These are phyloP conservation scores for Maconellicoccus hirsutus DNA, from an alignment of 1,140 invertebrate genomes.

Conservation along the genomic window DNA sequence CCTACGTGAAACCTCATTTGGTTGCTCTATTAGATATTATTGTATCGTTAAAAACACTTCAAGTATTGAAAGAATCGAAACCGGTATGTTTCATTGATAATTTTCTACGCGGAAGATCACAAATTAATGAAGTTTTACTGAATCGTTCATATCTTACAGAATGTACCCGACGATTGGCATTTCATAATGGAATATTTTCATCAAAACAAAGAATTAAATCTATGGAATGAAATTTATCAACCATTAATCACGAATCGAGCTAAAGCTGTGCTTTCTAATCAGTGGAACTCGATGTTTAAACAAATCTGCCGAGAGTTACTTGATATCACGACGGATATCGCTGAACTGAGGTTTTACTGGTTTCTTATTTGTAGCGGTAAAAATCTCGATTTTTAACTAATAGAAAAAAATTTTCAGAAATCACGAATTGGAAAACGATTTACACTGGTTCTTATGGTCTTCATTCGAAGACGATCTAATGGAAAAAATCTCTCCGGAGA, in stretches of 20 bases:
- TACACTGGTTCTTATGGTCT: background rate
- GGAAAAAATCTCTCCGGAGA: background rate
- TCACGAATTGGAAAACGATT: background rate
- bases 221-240: constrained; percentile 4
- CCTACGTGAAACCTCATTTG: background rate
- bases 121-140: background rate
- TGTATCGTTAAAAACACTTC: background rate
- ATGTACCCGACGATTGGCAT: background rate
- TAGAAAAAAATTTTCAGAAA: background rate
- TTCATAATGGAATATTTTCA: constrained; percentile 11
- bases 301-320: background rate
- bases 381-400: no score
- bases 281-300: background rate
- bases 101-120: background rate
- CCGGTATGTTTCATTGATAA: background rate
- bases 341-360: background rate
- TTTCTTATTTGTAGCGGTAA: no score
- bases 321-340: background rate
- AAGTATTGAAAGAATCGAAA: background rate
- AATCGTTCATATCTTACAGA: no score
- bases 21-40: background rate
- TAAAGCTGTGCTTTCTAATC: background rate
- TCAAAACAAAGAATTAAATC: background rate
- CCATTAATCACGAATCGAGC: background rate
- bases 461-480: background rate